Evolutionary conservation across 1,140 invertebrate species (phyloP).

Genomic region (Meloidogyne chitwoodi): DNA sequence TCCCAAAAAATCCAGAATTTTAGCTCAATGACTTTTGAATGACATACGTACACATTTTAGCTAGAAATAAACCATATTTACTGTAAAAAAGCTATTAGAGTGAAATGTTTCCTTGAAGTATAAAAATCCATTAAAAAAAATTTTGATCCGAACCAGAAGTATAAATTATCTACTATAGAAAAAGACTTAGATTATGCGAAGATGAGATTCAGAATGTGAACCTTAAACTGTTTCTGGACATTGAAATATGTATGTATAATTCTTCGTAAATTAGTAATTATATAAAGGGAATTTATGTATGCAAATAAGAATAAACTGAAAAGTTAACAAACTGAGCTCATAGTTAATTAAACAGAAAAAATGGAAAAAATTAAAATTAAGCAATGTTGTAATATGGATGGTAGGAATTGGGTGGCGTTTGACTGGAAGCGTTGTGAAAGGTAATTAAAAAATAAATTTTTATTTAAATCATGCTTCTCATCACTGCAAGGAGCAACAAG

Average conservation of each 20-base stretch:
- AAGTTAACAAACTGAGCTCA: background rate
- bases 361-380: background rate
- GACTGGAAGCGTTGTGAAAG: background rate
- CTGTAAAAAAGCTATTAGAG: no score
- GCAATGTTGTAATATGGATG: background rate
- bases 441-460: background rate
- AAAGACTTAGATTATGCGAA: background rate
- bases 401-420: background rate
- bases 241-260: background rate
- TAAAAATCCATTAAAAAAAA: no score
- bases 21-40: no score
- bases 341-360: background rate
- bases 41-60: no score
- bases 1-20: no score
- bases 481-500: constrained; percentile 37
- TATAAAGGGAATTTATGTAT: background rate
- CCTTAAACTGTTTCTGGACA: background rate
- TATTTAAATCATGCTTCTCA: background rate
- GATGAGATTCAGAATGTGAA: background rate
- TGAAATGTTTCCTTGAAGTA: no score
- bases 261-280: no score
- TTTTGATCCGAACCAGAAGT: background rate
- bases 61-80: no score
- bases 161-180: background rate
- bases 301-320: background rate